Evolutionary conservation across 2,888 invertebrate genomes (phyloP).

Genomic region (Dioctria linearis): DNA sequence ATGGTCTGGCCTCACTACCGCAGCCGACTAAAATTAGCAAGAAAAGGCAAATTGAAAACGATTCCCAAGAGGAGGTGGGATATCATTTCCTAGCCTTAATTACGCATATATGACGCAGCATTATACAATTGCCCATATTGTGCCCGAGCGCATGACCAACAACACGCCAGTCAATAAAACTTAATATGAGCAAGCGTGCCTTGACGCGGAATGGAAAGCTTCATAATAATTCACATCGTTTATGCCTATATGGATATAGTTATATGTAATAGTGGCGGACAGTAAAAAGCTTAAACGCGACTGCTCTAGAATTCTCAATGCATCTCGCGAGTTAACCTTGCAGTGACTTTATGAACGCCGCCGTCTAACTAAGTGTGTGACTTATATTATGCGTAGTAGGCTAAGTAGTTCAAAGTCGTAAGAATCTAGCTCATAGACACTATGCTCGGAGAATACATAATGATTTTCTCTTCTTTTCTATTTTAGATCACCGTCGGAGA

Average conservation of each 20-base stretch:
- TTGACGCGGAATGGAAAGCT: constrained; percentile 17
- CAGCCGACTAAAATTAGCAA: constrained; percentile 1
- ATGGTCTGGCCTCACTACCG: background rate
- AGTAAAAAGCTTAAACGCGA: constrained; percentile 14
- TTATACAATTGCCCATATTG: constrained; percentile 28
- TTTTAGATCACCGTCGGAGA: constrained; percentile 70
- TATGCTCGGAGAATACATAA: constrained; percentile 5
- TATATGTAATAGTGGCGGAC: background rate
- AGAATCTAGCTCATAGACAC: background rate
- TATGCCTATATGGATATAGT: too few relatives aligned
- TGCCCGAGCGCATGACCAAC: background rate
- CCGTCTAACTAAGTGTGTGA: constrained; percentile 15
- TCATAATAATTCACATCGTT: background rate
- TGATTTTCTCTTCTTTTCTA: background rate
- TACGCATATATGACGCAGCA: background rate
- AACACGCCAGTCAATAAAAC: background rate
- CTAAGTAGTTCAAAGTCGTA: constrained; percentile 50
- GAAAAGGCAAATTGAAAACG: constrained; percentile 11
- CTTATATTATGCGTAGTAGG: constrained; percentile 19
- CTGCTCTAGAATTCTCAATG: constrained; percentile 46
- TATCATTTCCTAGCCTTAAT: constrained; percentile 5
- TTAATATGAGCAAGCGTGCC: background rate
- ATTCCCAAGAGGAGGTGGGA: background rate
- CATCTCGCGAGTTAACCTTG: constrained; percentile 27
- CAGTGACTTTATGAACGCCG: constrained; percentile 28